Base-by-base conservation (phyloP, 2,113 vertebrate genomes). In the Chloropsis cyanopogon region DNA sequence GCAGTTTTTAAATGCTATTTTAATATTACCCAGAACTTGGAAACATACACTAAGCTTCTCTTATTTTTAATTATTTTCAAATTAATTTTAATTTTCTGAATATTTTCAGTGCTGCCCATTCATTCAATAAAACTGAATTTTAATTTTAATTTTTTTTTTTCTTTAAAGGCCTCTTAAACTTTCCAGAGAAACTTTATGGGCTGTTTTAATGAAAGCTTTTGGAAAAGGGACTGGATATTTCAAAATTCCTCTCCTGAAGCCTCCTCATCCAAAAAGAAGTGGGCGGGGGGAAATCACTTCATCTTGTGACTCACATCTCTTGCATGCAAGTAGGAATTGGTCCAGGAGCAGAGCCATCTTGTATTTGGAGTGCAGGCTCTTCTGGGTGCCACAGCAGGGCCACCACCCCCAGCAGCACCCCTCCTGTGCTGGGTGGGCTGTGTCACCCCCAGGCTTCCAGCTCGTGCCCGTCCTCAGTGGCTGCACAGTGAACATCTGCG, bases 41-140 rank as follows among this genome's bases (percentile, higher is more conserved):
- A 97, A 91, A 44, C 56, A 82, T 90, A 96, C 59, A 78, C 95
- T 92, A 86, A 81, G 68, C 72, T 97, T 94, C 97, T 95, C 94
- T 97, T 94, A 96, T 93, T 97, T 98, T 98, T 97, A 98, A 98
- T 98, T 97, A 98, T 97, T 98, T 98, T 97, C 83, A 97, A 97
- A 97, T 98, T 97, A 98, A 97, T 98, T 98, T 97, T 97, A 95
- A 91, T 97, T 97, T 98, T 97, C 82, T 95, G 95, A 93, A 92
- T 97, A 94, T 96, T 97, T 98, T 97, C 83, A 86, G 87, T 72
- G 85, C 92, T 96, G 83, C 82, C 90, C 93, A 92, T 90, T 97
- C 93, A 92, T 94, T 97, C 97, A 97, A 98, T 98, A 98, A 98
- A 98, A 94, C 35, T 59, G 33, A 95, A 93, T 90, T 97, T 97